Evolutionary conservation across 2,797 vertebrate genomes (phyloP).

Genomic region (Muscicapa comitata): DNA sequence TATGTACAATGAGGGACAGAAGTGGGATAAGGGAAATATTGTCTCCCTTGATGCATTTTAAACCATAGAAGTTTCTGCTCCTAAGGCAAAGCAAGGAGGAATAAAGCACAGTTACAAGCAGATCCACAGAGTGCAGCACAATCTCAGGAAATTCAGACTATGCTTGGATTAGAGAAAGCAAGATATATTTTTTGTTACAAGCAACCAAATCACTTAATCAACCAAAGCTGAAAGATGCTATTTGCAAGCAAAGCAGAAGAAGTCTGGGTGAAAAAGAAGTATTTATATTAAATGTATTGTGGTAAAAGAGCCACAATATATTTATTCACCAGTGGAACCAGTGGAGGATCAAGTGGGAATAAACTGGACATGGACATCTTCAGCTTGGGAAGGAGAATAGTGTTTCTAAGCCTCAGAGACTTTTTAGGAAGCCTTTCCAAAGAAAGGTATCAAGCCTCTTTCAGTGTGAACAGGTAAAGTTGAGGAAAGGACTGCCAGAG

Average conservation of each 20-base stretch:
- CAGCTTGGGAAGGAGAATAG: not conserved
- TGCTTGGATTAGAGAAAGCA: not conserved
- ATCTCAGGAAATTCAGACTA: not conserved
- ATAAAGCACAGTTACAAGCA: not conserved
- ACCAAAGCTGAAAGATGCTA: not conserved
- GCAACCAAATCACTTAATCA: not conserved
- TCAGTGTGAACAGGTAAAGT: not conserved
- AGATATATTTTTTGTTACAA: not conserved
- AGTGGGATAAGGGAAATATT: not conserved
- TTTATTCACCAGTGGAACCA: not conserved
- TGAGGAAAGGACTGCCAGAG: not conserved
- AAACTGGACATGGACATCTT: not conserved
- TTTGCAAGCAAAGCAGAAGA: not conserved
- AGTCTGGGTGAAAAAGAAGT: not conserved
- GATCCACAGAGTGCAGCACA: not conserved
- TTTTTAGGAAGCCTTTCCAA: not conserved
- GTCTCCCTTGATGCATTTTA: not conserved
- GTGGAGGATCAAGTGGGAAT: not conserved
- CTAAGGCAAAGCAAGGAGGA: not conserved
- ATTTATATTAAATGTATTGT: not conserved
- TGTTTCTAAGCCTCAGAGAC: not conserved
- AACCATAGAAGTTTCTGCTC: not conserved
- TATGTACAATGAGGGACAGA: not conserved
- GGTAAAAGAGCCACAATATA: not conserved
- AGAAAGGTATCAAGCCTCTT: not conserved